phyloP scores from a whole-genome alignment of 1,140 invertebrate species.

The Myzus persicae region DNA sequence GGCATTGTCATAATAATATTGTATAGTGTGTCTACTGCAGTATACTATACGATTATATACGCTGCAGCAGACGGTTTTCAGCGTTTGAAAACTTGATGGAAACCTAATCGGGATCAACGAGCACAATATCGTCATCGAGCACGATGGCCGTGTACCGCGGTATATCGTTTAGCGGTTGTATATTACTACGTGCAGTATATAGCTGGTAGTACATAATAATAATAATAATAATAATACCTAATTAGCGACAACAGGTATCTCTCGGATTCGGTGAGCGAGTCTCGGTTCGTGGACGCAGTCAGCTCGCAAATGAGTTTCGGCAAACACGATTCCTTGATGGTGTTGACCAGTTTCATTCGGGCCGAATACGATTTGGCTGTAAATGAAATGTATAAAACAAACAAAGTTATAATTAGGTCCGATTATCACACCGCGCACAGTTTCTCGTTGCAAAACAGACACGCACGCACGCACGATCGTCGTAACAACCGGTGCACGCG shows the following conservation, averaged over 20 bases:
- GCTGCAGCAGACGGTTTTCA: neutral
- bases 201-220: neutral
- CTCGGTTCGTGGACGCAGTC: conserved; percentile 72
- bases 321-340: conserved; percentile 72
- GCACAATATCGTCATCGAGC: neutral
- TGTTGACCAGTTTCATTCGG: conserved; percentile 64
- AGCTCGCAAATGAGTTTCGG: conserved; percentile 82
- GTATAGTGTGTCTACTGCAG: too few relatives aligned
- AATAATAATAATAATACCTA: conserved; percentile 67
- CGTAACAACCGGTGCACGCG: neutral
- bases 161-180: too few relatives aligned
- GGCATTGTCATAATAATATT: neutral
- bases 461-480: neutral
- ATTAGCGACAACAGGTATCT: conserved; percentile 74
- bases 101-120: neutral
- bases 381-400: conserved; percentile 28
- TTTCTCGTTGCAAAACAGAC: neutral
- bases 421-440: neutral
- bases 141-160: neutral
- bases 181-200: too few relatives aligned
- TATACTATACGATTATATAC: too few relatives aligned
- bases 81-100: neutral
- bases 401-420: neutral
- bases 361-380: conserved; percentile 53
- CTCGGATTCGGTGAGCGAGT: conserved; percentile 76